A percentile compares a stretch with the other conserved stretches of the same genome.
These are phyloP conservation scores for Dunckerocampus dactyliophorus DNA, from an alignment of 2,113 vertebrate genomes.

Conservation along the genomic window DNA sequence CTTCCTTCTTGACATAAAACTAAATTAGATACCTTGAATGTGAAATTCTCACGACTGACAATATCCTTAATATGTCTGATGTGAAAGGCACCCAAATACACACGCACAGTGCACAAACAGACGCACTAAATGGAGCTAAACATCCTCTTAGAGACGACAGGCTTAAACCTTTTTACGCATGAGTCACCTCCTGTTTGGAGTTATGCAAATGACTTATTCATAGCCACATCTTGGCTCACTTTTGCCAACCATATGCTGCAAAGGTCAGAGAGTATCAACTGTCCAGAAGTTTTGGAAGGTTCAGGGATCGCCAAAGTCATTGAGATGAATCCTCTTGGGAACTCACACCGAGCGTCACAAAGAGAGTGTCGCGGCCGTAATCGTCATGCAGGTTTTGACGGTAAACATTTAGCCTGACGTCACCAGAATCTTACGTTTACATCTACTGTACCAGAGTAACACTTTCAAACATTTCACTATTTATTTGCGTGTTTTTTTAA, in stretches of 20 bases:
- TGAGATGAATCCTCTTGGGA: background rate
- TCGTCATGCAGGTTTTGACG: background rate
- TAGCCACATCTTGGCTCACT: conserved; percentile 27
- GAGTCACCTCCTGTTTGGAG: conserved; percentile 43
- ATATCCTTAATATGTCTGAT: background rate
- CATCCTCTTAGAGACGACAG: conserved; percentile 34
- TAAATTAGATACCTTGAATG: background rate
- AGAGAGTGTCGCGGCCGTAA: background rate
- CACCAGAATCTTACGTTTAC: background rate
- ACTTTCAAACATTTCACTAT: too few relatives aligned
- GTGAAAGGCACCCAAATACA: background rate
- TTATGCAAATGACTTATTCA: conserved; percentile 57
- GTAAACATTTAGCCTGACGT: background rate
- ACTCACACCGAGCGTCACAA: too few relatives aligned
- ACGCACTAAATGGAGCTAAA: conserved; percentile 18
- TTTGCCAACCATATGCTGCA: conserved; percentile 31
- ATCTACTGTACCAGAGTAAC: background rate
- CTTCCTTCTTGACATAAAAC: background rate
- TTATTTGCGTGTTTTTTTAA: too few relatives aligned
- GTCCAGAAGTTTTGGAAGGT: conserved; percentile 26
- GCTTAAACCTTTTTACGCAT: conserved; percentile 41
- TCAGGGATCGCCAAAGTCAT: conserved; percentile 4
- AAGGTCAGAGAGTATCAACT: conserved; percentile 32
- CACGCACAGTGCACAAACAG: conserved; percentile 1
- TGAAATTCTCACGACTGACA: background rate